Evolutionary conservation across 2,797 vertebrate species (phyloP), one percentile per base, ranked within the genome.

Genomic region (Ctenochaetus hawaiiensis): DNA sequence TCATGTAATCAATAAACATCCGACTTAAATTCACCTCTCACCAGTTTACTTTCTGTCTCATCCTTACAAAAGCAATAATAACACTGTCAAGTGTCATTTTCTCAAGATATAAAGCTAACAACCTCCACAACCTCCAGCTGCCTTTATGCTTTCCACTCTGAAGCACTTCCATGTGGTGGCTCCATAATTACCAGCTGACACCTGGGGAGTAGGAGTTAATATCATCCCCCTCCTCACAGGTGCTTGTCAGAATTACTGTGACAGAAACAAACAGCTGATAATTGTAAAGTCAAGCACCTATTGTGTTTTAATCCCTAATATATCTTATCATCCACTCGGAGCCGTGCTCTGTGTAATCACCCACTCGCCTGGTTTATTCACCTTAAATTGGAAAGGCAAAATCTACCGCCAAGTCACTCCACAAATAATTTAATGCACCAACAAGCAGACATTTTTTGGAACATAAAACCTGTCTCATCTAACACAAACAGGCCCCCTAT

Each of bases 401-500:
- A 66, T 63, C 57, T n/a, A 16, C 47, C 20, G 2, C 62, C 47
- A 56, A 77, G 74, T 72, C 76, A 58, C 75, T 70, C 71, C 26
- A 54, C 53, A 48, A 62, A 89, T 82, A 73, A 79, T 87, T 76
- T 63, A 83, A 80, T 62, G 74, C 82, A 80, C 78, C 77, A 77
- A 89, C 87, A 84, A 72, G 77, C 75, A 6, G 83, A 58, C 51
- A 43, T 83, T 77, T 88, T 86, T 76, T 44, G 48, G 74, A 80
- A 87, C 75, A 86, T 88, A 83, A 88, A 86, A 66, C 69, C 82
- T 7, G 74, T 79, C 80, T 85, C 67, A 22, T 76, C 77, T 7
- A 67, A 78, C 61, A 73, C 78, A 82, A 89, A 80, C 84, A 67
- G 79, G 66, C 62, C 84, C 89, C 79, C 64, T 45, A 44, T 78